These are phyloP conservation scores for Amyelois transitella DNA, from an alignment of 1,140 invertebrate genomes.

Conservation along the genomic window DNA sequence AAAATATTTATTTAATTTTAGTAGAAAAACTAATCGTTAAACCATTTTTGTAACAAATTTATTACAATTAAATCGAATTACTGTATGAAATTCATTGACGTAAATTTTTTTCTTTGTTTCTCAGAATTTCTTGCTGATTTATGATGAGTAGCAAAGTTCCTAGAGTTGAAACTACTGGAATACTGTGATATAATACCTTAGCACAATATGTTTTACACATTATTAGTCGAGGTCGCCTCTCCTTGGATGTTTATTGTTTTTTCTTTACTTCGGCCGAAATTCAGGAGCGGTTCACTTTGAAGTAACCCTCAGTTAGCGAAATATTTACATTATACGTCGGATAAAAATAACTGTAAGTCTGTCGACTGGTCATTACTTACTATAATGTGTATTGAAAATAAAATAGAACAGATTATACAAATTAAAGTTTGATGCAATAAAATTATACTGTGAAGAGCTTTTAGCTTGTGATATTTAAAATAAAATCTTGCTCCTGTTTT, in stretches of 20 bases:
- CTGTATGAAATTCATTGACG: no score
- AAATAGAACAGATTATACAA: slow-evolving; percentile 48
- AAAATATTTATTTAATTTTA: no score
- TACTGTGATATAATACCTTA: slow-evolving; percentile 10
- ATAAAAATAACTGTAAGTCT: slow-evolving; percentile 54
- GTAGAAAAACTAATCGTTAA: no score
- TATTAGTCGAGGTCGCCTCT: slow-evolving; percentile 40
- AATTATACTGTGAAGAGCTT: background rate
- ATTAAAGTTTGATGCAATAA: slow-evolving; percentile 12
- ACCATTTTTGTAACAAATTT: no score
- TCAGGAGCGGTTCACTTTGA: slow-evolving; percentile 54
- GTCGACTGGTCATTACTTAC: slow-evolving; percentile 56
- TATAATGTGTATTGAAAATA: slow-evolving; percentile 47
- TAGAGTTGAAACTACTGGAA: background rate
- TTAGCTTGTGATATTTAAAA: background rate
- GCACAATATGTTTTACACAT: slow-evolving; percentile 23
- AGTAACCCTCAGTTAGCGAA: slow-evolving; percentile 48
- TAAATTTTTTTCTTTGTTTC: no score
- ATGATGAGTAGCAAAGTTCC: no score
- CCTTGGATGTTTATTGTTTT: slow-evolving; percentile 53
- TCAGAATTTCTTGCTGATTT: no score
- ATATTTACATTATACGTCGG: slow-evolving; percentile 56
- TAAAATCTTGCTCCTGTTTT: no score
- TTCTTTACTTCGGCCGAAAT: slow-evolving; percentile 48
- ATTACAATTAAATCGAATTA: no score